phyloP scores from a whole-genome alignment of 2,113 vertebrate species.

The Myodes glareolus region DNA sequence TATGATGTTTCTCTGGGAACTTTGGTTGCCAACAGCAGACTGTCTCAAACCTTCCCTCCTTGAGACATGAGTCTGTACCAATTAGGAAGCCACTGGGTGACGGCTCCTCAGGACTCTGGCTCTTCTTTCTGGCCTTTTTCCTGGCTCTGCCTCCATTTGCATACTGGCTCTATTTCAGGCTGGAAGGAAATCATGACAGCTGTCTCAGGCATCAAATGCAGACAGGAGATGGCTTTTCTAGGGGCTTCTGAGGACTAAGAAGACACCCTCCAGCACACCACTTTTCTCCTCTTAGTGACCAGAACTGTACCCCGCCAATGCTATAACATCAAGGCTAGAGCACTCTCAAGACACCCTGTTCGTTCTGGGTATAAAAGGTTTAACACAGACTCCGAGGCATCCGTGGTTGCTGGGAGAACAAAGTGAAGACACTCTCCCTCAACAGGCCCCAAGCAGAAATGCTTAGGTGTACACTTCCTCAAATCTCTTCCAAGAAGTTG shows the following conservation, averaged over 20 bases:
- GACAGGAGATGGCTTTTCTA: conserved; percentile 24
- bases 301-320: not conserved
- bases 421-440: not conserved
- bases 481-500: conserved; percentile 16
- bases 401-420: not conserved
- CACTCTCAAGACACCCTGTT: not conserved
- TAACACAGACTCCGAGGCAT: not conserved
- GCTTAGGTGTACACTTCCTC: not conserved
- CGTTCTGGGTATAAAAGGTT: not conserved
- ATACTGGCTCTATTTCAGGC: conserved; percentile 33
- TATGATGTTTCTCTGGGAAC: not conserved
- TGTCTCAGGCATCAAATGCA: conserved; percentile 46
- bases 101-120: not conserved
- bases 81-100: not conserved
- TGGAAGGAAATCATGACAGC: conserved; percentile 54
- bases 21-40: not conserved
- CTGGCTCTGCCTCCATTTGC: conserved; percentile 24
- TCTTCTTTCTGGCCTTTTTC: conserved; percentile 7
- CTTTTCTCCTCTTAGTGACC: not conserved
- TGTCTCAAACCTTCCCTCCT: not conserved
- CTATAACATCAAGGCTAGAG: not conserved
- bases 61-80: not conserved
- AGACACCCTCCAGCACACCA: not conserved
- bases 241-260: conserved; percentile 23
- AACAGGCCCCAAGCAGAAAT: not conserved